Conservation (phyloP, 1,140 invertebrate species). For the Eupristina koningsbergeri region DNA sequence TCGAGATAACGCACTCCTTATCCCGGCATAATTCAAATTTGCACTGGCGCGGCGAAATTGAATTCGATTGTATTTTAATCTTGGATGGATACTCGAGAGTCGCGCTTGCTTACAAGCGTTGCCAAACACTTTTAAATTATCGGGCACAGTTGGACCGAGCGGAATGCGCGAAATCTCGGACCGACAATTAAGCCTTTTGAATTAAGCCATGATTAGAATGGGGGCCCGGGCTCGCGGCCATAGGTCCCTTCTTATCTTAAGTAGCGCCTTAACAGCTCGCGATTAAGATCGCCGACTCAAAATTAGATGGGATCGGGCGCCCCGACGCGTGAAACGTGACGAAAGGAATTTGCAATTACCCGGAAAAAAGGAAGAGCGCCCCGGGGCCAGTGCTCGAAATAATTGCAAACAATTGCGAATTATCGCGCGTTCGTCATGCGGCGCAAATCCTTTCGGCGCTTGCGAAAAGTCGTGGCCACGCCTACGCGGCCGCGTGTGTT, state of each 20-base stretch:
- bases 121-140: conserved; percentile 16
- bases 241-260: background rate
- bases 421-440: conserved; percentile 31
- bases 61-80: background rate
- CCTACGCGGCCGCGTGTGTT: no score
- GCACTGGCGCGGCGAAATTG: background rate
- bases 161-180: background rate
- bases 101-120: background rate
- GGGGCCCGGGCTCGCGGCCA: background rate
- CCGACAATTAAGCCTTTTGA: background rate
- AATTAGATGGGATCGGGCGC: background rate
- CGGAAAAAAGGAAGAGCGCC: background rate
- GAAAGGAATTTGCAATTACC: conserved; percentile 5
- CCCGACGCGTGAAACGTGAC: background rate
- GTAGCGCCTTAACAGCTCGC: background rate
- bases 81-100: background rate
- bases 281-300: background rate
- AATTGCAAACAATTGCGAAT: conserved; percentile 43
- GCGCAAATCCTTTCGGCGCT: conserved; percentile 12
- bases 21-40: background rate
- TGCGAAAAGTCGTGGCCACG: conserved; percentile 17
- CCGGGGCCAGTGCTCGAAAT: conserved; percentile 17
- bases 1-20: background rate
- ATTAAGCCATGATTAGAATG: background rate
- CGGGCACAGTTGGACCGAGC: background rate